A percentile compares a stretch with the other conserved stretches of the same genome.
Conservation (phyloP, 2,797 vertebrate species). For the Sternotherus odoratus region DNA sequence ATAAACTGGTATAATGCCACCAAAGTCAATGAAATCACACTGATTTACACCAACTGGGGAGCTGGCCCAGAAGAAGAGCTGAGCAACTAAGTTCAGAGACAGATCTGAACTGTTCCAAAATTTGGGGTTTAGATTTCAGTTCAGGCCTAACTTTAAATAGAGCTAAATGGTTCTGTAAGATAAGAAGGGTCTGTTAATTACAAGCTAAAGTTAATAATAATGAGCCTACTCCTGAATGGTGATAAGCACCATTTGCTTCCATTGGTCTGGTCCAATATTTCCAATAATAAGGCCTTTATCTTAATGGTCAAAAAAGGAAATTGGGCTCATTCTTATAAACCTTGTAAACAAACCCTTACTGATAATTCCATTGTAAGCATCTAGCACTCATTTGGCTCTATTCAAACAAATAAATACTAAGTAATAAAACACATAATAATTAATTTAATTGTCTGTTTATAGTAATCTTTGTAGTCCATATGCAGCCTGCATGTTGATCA, state of each 20-base stretch:
- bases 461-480: neutral
- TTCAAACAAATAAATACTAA: neutral
- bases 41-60: neutral
- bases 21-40: neutral
- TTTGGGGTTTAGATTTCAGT: neutral
- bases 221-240: neutral
- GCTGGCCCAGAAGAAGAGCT: neutral
- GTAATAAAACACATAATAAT: neutral
- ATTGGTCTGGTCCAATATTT: neutral
- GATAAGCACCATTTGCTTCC: neutral
- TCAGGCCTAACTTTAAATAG: neutral
- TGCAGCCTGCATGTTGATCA: neutral
- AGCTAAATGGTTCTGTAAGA: neutral
- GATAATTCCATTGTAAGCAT: neutral
- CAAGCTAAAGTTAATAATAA: neutral
- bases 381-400: neutral
- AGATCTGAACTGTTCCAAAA: neutral
- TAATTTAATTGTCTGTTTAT: neutral
- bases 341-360: neutral
- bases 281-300: neutral
- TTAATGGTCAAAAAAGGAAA: neutral
- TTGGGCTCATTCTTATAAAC: neutral
- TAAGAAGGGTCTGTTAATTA: neutral
- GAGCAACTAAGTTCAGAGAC: neutral
- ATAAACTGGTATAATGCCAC: neutral